Evolutionary conservation across 1,140 invertebrate genomes (phyloP), one percentile per base, ranked within the genome.

Genomic region (Dreissena rostriformis): DNA sequence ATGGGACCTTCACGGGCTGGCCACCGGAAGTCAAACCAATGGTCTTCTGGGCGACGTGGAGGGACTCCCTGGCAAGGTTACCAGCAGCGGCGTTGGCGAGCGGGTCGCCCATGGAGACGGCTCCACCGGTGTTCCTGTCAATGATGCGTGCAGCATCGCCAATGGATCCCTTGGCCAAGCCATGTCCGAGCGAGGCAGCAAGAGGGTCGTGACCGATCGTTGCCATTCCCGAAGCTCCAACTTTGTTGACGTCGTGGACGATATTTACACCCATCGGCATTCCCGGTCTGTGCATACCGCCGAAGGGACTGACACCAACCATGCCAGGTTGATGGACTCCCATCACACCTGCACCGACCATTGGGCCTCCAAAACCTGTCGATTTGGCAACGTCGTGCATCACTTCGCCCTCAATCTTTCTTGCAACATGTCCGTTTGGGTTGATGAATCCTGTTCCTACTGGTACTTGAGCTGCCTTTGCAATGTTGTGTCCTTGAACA

Each of bases 241-340:
- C 79, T 53, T 81, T 73, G 55, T 81, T 12, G 24, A 81, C 79
- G 61, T 51, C 65, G 55, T 81, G 79, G 0, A 81, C 79, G 15
- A 68, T 52, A 55, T 79, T 53, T 28, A 28, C 14, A 22, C 19
- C 53, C 15, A 51, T 22, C 22, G 63, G 14, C 51, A 52, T 51
- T 66, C 22, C 76, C 12, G 68, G 55, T 22, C 28, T 61, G 28
- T 78, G 63, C 57, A 61, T 61, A 6, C 57, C 57, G 22, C 22
- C 22, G 17, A 61, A n/a, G 57, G 39, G 39, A 39, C 39, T 39
- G 39, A 39, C 39, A 39, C 39, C 39, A 39, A 39, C 8, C 39
- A 39, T 39, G 39, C 39, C 39, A 5, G 39, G 39, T 39, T 39
- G 39, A 39, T 39, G 39, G 8, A 39, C 39, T 39, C 39, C 39